These are phyloP conservation scores for Forficula auricularia DNA, from an alignment of 1,140 invertebrate genomes.

Conservation along the genomic window DNA sequence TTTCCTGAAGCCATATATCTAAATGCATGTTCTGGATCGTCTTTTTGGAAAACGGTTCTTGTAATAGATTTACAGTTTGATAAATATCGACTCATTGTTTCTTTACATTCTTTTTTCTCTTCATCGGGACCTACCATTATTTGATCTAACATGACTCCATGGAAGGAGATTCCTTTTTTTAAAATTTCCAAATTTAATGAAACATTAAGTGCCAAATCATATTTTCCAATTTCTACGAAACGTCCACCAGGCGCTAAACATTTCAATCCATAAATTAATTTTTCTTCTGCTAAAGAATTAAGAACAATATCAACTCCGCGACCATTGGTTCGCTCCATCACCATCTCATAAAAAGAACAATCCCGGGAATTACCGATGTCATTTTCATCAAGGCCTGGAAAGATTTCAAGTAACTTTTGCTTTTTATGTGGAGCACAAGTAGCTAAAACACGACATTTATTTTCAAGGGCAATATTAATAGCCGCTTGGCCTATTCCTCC, in stretches of 20 bases:
- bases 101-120: too few relatives aligned
- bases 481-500: conserved; percentile 54
- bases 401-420: conserved; percentile 20
- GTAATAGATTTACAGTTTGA: too few relatives aligned
- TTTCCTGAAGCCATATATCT: conserved; percentile 38
- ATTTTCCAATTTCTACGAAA: conserved; percentile 56
- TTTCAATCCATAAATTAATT: conserved; percentile 41
- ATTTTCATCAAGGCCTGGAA: conserved; percentile 19
- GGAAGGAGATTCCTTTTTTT: conserved; percentile 24
- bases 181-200: conserved; percentile 27
- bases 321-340: conserved; percentile 28
- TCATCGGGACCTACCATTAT: too few relatives aligned
- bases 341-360: conserved; percentile 33
- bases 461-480: conserved; percentile 39
- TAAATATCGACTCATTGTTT: too few relatives aligned
- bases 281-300: conserved; percentile 42
- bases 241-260: conserved; percentile 43
- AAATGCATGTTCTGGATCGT: conserved; percentile 4
- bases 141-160: conserved; percentile 27
- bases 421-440: conserved; percentile 29
- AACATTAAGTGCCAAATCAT: conserved; percentile 46
- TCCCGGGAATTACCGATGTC: conserved; percentile 35
- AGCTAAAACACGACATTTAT: conserved; percentile 27
- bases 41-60: too few relatives aligned
- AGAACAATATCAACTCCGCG: conserved; percentile 40